phyloP scores from a whole-genome alignment of 1,140 invertebrate species.

The Bombus vancouverensis region DNA sequence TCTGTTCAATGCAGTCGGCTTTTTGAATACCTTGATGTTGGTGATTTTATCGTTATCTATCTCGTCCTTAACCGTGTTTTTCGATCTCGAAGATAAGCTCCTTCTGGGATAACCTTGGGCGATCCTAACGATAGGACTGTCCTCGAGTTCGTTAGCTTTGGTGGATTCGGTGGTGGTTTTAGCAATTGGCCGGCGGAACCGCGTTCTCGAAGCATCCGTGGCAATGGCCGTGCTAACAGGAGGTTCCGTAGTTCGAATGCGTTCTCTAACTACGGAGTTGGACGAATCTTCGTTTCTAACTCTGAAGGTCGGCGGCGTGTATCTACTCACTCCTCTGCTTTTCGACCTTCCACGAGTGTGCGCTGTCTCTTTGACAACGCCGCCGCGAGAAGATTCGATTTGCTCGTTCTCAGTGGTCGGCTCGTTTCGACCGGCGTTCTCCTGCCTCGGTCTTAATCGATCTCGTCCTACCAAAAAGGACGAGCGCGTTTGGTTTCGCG shows the following conservation, averaged over 20 bases:
- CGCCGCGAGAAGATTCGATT: not conserved
- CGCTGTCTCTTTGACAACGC: not conserved
- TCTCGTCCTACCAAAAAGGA: conserved; percentile 61
- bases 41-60: conserved; percentile 60
- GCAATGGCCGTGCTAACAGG: not conserved
- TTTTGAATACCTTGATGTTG: conserved; percentile 67
- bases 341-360: conserved; percentile 54
- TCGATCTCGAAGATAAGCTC: conserved; percentile 44
- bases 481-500: conserved; percentile 80
- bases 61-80: conserved; percentile 24
- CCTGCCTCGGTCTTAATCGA: conserved; percentile 71
- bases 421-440: conserved; percentile 18
- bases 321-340: conserved; percentile 73
- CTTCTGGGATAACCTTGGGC: conserved; percentile 44
- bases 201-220: conserved; percentile 41
- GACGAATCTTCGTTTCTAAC: conserved; percentile 18
- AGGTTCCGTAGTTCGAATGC: conserved; percentile 26
- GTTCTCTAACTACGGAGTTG: conserved; percentile 37
- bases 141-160: conserved; percentile 55
- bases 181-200: conserved; percentile 60
- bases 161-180: conserved; percentile 48
- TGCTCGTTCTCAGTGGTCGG: conserved; percentile 7
- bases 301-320: conserved; percentile 60
- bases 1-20: conserved; percentile 26
- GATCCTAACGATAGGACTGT: conserved; percentile 68